These are phyloP conservation scores for Armadillidium nasatum DNA, from an alignment of 1,140 invertebrate species.

Conservation along the genomic window DNA sequence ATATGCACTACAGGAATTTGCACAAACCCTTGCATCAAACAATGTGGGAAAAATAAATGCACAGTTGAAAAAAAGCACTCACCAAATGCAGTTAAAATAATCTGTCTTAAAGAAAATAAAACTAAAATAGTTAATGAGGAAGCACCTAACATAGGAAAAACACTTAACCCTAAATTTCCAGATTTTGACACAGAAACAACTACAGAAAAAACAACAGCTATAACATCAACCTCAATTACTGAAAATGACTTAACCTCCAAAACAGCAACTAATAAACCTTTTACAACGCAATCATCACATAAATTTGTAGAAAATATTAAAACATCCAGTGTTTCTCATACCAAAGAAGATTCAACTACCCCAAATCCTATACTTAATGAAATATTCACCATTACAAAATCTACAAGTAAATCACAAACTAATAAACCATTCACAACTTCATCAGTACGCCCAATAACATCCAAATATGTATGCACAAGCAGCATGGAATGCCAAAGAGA, in stretches of 20 bases:
- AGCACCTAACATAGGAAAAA: constrained; percentile 26
- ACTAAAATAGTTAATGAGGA: constrained; percentile 27
- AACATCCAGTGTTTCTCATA: neutral
- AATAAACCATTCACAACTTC: neutral
- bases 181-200: constrained; percentile 22
- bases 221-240: neutral
- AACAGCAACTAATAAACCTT: constrained; percentile 1
- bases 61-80: constrained; percentile 10
- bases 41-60: constrained; percentile 42
- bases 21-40: constrained; percentile 46
- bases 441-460: neutral
- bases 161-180: constrained; percentile 25
- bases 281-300: neutral
- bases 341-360: neutral
- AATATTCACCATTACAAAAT: constrained; percentile 21
- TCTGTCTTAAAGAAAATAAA: constrained; percentile 29
- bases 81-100: constrained; percentile 28
- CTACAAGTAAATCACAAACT: neutral
- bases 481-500: constrained; percentile 53
- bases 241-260: constrained; percentile 12
- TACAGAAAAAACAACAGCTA: neutral
- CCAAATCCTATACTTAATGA: constrained; percentile 20
- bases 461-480: constrained; percentile 28
- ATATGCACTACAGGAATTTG: constrained; percentile 47
- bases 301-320: neutral